Evolutionary conservation across 2,797 vertebrate species (phyloP).

Genomic region (Periophthalmus magnuspinnatus): DNA sequence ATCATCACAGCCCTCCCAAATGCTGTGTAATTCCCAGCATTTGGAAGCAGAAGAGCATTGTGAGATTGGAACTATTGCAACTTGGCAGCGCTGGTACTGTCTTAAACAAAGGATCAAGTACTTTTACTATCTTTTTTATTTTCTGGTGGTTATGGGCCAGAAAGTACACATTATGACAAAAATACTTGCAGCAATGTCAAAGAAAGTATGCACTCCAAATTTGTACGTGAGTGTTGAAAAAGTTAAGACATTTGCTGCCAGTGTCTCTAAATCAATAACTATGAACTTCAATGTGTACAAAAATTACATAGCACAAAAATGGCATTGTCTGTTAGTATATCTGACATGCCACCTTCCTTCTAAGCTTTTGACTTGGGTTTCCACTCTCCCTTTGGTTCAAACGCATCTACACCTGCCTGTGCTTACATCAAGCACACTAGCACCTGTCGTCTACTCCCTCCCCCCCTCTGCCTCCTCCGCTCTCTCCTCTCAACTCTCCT

Average conservation of each 20-base stretch:
- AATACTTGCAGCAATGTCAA: slow-evolving; percentile 65
- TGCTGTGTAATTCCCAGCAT: slow-evolving; percentile 15
- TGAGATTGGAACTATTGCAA: slow-evolving; percentile 27
- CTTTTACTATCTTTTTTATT: slow-evolving; percentile 64
- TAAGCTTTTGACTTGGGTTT: slow-evolving; percentile 15
- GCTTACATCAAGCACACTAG: slow-evolving; percentile 12
- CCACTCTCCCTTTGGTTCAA: slow-evolving; percentile 24
- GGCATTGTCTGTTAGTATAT: slow-evolving; percentile 22
- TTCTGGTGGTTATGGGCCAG: slow-evolving; percentile 75
- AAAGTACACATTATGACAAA: slow-evolving; percentile 70
- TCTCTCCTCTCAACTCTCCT: slow-evolving; percentile 65
- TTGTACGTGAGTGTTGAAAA: slow-evolving; percentile 21
- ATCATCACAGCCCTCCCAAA: slow-evolving; percentile 68
- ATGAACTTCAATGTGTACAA: neutral
- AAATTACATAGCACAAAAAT: slow-evolving; percentile 14
- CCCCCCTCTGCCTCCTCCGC: slow-evolving; percentile 25
- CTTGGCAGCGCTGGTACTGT: slow-evolving; percentile 66
- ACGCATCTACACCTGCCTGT: slow-evolving; percentile 22
- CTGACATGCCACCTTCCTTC: slow-evolving; percentile 23
- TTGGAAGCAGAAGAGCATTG: slow-evolving; percentile 30
- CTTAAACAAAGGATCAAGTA: slow-evolving; percentile 76
- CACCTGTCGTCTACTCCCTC: slow-evolving; percentile 22
- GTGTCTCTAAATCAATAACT: neutral
- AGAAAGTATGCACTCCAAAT: slow-evolving; percentile 31
- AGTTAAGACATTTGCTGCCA: slow-evolving; percentile 14